These are phyloP conservation scores for Clusia tigrina DNA, from an alignment of 2,888 invertebrate species.

Conservation along the genomic window DNA sequence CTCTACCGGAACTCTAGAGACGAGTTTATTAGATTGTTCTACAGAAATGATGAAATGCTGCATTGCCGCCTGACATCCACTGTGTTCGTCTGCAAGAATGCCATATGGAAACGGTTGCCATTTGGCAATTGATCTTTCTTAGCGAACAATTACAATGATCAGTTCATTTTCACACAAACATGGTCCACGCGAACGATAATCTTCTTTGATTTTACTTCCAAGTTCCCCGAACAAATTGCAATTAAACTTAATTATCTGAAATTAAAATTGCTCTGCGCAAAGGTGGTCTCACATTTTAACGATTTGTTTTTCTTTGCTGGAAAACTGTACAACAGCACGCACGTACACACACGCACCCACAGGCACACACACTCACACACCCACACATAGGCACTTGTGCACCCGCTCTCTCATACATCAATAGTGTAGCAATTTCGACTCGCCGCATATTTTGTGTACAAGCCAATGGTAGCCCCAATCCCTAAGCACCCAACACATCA, in stretches of 20 bases:
- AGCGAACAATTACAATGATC: too few relatives aligned
- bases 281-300: conserved; percentile 39
- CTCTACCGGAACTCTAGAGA: too few relatives aligned
- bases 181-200: too few relatives aligned
- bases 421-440: not conserved
- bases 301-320: conserved; percentile 41
- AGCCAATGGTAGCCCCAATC: not conserved
- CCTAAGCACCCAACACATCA: not conserved
- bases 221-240: conserved; percentile 34
- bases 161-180: not conserved
- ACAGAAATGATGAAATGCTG: too few relatives aligned
- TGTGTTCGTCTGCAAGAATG: too few relatives aligned
- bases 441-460: not conserved
- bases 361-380: not conserved
- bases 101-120: too few relatives aligned
- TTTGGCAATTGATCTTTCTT: too few relatives aligned
- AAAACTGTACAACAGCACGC: conserved; percentile 30
- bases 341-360: not conserved
- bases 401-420: not conserved
- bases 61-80: too few relatives aligned
- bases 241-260: conserved; percentile 35
- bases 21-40: too few relatives aligned
- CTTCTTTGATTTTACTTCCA: conserved; percentile 26
- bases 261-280: conserved; percentile 31
- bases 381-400: not conserved